These are phyloP conservation scores for Centropyge bicolor DNA, from an alignment of 2,797 vertebrate species.

Conservation along the genomic window DNA sequence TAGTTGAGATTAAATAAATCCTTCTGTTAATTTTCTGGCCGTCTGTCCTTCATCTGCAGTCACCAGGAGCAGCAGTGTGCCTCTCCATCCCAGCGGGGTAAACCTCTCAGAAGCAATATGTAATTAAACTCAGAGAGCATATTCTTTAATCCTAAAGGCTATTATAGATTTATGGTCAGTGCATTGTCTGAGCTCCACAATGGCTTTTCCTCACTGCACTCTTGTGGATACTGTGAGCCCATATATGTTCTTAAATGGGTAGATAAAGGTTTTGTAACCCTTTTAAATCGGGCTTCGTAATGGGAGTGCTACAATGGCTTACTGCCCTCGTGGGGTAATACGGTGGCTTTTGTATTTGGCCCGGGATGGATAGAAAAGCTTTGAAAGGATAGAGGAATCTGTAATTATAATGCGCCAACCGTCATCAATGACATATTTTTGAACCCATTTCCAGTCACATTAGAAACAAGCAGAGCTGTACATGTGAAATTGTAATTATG, in stretches of 20 bases:
- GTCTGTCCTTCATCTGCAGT: conserved; percentile 76
- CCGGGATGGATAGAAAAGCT: conserved; percentile 63
- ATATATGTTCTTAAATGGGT: conserved; percentile 85
- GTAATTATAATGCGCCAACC: conserved; percentile 80
- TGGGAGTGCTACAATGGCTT: conserved; percentile 76
- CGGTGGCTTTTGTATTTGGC: conserved; percentile 73
- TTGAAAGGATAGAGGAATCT: conserved; percentile 70
- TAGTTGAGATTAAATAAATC: conserved; percentile 78
- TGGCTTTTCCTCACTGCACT: conserved; percentile 63
- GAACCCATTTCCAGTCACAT: conserved; percentile 75
- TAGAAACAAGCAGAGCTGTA: conserved; percentile 63
- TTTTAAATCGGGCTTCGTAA: conserved; percentile 79
- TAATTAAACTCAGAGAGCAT: conserved; percentile 88
- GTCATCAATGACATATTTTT: conserved; percentile 83
- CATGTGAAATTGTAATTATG: conserved; percentile 81
- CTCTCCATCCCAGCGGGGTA: conserved; percentile 63
- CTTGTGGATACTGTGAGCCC: conserved; percentile 62
- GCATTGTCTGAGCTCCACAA: conserved; percentile 83
- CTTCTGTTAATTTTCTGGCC: conserved; percentile 77
- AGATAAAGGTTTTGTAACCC: conserved; percentile 84
- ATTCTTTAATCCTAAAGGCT: conserved; percentile 89
- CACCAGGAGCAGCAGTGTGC: conserved; percentile 42
- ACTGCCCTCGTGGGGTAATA: conserved; percentile 64
- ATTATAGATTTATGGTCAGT: conserved; percentile 85
- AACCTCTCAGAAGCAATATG: conserved; percentile 86